Percentiles rank a stretch among this genome's conserved stretches.
phyloP scores from a whole-genome alignment of 2,888 invertebrate genomes.

The Corythucha ciliata region DNA sequence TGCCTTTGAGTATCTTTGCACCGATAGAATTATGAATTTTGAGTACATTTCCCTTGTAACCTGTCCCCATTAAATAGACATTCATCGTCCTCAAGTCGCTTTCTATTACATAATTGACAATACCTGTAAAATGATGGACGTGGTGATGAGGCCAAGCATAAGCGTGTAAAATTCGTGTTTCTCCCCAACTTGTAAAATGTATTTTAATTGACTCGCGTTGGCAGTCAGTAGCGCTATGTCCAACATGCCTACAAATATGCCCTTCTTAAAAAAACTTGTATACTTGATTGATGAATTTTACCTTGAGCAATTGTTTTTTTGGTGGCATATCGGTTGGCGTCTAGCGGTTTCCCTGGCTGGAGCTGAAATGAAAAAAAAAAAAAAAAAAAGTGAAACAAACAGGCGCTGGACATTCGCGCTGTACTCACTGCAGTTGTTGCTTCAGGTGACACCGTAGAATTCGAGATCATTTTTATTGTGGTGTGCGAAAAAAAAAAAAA shows the following conservation, averaged over 20 bases:
- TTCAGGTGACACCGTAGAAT: slow-evolving; percentile 27
- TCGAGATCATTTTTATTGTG: slow-evolving; percentile 24
- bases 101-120: too few relatives aligned
- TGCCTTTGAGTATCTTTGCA: too few relatives aligned
- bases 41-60: too few relatives aligned
- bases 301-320: slow-evolving; percentile 86
- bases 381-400: too few relatives aligned
- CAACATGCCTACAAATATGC: slow-evolving; percentile 62
- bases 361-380: slow-evolving; percentile 18
- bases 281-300: too few relatives aligned
- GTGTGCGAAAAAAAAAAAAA: too few relatives aligned
- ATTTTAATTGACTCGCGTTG: slow-evolving; percentile 80
- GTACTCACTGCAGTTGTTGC: slow-evolving; percentile 25
- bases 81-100: too few relatives aligned
- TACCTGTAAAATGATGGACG: slow-evolving; percentile 80
- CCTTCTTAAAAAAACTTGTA: too few relatives aligned
- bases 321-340: slow-evolving; percentile 81
- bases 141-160: slow-evolving; percentile 66
- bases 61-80: too few relatives aligned
- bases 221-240: slow-evolving; percentile 80
- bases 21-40: too few relatives aligned
- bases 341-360: slow-evolving; percentile 51
- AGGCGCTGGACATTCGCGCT: too few relatives aligned
- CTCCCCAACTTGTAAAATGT: slow-evolving; percentile 72
- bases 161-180: slow-evolving; percentile 78